Base-by-base conservation (phyloP, 2,797 vertebrate genomes). In the Semotilus atromaculatus region DNA sequence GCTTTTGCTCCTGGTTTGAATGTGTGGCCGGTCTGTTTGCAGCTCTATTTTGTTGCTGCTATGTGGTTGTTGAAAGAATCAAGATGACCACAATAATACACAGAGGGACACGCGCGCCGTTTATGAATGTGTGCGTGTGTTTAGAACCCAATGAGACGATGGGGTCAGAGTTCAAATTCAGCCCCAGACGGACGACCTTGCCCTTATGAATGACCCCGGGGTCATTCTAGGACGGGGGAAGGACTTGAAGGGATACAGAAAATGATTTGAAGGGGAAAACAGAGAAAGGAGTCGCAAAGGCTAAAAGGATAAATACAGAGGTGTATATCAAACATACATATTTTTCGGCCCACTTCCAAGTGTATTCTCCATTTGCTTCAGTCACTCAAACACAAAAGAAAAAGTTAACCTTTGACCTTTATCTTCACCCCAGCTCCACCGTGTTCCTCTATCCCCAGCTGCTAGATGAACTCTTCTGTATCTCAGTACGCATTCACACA, bases 141-240 rank as follows among this genome's bases (percentile, higher is more conserved):
- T 93, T 94, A 92, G 94, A 94, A 93, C 94, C 93, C 92, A 88
- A 95, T 95, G 93, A 95, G 94, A 93, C 86, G 80, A 88, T 60
- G 85, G 90, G 93, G 93, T 95, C 93, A 94, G 73, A 93, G 95
- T 87, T 94, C 94, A 93, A 90, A 91, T 93, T 93, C 93, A 95
- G 93, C 83, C 93, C 93, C 93, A 96, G 94, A 95, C 94, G 93
- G 94, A 94, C 91, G 93, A 95, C 94, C 94, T 93, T 90, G 89
- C 92, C 92, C 93, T 86, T 93, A 93, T 85, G 91, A 86, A 89
- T 93, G 95, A 95, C 94, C 94, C 93, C 88, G 76, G 81, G 91
- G 89, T 91, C 90, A 92, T 90, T 90, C 91, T 90, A 91, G 90
- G 68, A 80, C 93, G 93, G 93, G 89, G 92, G 92, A 90, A 91